Evolutionary conservation across 35 echinoderm and acorn worm species (phyloP), one percentile per base, ranked within the genome.

Genomic region (Heliocidaris erythrogramma): DNA sequence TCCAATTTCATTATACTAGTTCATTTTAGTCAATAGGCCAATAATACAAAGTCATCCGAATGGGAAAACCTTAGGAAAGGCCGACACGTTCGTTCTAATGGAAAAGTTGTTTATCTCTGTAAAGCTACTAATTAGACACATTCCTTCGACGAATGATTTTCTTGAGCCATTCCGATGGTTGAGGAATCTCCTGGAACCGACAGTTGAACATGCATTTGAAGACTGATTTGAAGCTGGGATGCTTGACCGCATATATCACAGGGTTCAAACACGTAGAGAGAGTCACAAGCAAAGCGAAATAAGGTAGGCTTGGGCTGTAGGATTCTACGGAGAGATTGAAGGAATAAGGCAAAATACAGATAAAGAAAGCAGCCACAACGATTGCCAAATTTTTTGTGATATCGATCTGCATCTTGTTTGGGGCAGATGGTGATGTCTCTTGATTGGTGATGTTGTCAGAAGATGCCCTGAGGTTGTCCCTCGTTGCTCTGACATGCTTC

Each of bases 331-430:
- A 11, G 95, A 69, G 93, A 94, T 59, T 16, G 94, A 49, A 4
- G 3, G 90, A 71, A 48, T 93, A 96, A 2, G 96, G 96, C 7
- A 95, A 93, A n/a, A 94, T 16, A 85, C 95, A 98, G 59, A 96
- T 31, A 85, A 96, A 93, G 85, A 96, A 96, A 11, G 78, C 94
- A 60, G 86, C 95, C 2, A 98, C 88, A 7, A 96, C 94, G 59
- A 90, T 85, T 56, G 96, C 95, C 29, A 98, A 69, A 86, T 98
- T 98, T 59, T 96, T 98, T 0, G 97, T 98, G 50, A 98, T 96
- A 21, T 95, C 88, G 2, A 98, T 94, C 56, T 97, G 93, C 31
- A 87, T 60, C 84, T 78, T 60, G 8, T 10, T 92, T 12, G 8
- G 90, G 10, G 16, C 18, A 48, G 9, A 6, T 10, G 94, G 93